phyloP scores from a whole-genome alignment of 2,797 vertebrate species.

The Takifugu rubripes region DNA sequence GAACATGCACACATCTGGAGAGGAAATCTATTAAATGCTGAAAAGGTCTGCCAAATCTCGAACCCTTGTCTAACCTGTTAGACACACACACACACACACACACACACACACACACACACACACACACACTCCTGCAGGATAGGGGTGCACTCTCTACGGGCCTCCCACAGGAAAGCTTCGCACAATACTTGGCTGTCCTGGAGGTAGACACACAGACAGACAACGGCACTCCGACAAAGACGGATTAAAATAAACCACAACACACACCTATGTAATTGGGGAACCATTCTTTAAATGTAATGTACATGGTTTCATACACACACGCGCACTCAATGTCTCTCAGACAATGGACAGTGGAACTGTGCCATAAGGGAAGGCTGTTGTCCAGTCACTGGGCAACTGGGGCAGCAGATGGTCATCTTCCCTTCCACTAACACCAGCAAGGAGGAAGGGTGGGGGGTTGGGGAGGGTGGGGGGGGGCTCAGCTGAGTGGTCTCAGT shows the following conservation, averaged over 20 bases:
- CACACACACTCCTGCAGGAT: conserved; percentile 25
- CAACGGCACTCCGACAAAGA: conserved; percentile 25
- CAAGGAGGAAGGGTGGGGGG: conserved; percentile 18
- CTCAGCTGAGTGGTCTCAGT: conserved; percentile 33
- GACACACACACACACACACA: conserved; percentile 1
- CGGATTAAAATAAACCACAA: conserved; percentile 37
- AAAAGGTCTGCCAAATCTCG: conserved; percentile 38
- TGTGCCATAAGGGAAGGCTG: conserved; percentile 70
- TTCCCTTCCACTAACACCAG: conserved; percentile 73
- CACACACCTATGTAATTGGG: conserved; percentile 33
- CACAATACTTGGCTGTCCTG: conserved; percentile 72
- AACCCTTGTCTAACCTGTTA: conserved; percentile 46
- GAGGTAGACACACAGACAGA: conserved; percentile 39
- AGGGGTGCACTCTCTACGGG: conserved; percentile 55
- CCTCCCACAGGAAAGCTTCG: conserved; percentile 71
- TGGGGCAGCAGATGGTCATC: conserved; percentile 77
- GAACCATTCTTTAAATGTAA: conserved; percentile 20
- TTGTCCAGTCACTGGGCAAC: conserved; percentile 76
- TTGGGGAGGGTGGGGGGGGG: conserved; percentile 11
- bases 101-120: conserved; percentile 4
- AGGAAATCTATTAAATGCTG: conserved; percentile 54
- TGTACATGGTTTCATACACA: conserved; percentile 1
- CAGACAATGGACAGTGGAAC: conserved; percentile 73
- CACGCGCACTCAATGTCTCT: conserved; percentile 23
- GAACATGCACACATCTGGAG: conserved; percentile 46